These are phyloP conservation scores for Gymnopithys bicolor DNA, from an alignment of 2,797 vertebrate species.

Conservation along the genomic window DNA sequence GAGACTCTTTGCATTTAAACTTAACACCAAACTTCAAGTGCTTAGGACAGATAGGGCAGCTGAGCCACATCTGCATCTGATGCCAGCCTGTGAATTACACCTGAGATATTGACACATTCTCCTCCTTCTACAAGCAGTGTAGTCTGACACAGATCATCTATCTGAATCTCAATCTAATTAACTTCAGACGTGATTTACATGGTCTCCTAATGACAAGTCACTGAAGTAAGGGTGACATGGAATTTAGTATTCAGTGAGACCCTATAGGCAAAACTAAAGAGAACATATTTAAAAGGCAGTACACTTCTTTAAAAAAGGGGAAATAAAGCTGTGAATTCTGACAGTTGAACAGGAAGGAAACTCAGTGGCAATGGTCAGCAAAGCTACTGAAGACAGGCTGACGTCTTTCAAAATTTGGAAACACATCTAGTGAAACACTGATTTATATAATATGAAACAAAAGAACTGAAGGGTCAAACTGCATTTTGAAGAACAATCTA, in stretches of 20 bases:
- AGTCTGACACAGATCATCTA: background rate
- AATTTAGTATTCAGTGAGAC: background rate
- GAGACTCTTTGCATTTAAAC: background rate
- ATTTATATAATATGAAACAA: background rate
- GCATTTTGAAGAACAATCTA: background rate
- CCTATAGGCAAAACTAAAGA: background rate
- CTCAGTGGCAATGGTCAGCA: background rate
- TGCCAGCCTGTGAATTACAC: background rate
- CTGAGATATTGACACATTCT: accelerated
- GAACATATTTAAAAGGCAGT: background rate
- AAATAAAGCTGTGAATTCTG: background rate
- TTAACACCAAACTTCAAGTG: background rate
- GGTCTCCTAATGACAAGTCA: background rate
- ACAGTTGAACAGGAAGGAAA: background rate
- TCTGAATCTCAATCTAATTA: background rate
- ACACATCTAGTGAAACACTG: background rate
- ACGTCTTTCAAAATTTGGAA: background rate
- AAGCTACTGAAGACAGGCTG: background rate
- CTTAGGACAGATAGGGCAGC: background rate
- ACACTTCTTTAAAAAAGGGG: background rate
- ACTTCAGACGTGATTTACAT: background rate
- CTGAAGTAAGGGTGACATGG: background rate
- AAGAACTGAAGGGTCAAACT: background rate
- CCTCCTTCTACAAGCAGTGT: background rate
- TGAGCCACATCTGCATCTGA: background rate